Conservation (phyloP, 2,888 invertebrate species). For the Himalopsyche tibetana region DNA sequence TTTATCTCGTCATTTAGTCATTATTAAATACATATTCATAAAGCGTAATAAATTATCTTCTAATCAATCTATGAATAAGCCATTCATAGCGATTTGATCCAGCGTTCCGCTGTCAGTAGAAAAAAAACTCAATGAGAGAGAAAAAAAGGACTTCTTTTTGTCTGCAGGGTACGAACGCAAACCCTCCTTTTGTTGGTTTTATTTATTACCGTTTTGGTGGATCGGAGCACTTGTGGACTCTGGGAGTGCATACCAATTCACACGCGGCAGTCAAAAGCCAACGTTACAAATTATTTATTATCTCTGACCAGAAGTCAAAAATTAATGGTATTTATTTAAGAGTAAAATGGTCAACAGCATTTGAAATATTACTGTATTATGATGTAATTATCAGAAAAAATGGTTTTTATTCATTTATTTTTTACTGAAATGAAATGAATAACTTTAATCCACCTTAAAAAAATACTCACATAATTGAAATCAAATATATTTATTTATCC, state of each 20-base stretch:
- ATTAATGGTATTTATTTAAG: no score
- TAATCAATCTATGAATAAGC: constrained; percentile 31
- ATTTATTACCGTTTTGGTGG: constrained; percentile 8
- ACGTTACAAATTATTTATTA: neutral
- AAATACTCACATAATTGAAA: no score
- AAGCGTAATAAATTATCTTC: neutral
- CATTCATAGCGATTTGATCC: neutral
- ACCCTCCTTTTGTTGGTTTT: constrained; percentile 11
- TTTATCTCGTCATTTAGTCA: neutral
- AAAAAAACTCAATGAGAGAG: neutral
- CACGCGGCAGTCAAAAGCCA: neutral
- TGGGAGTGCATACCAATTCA: constrained; percentile 2
- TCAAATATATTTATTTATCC: no score
- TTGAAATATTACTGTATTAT: no score
- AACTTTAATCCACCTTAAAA: no score
- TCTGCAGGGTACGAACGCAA: neutral
- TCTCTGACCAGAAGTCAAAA: neutral
- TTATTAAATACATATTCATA: constrained; percentile 18
- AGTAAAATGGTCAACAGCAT: no score
- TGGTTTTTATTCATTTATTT: no score
- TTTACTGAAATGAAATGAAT: no score
- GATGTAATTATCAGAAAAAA: no score
- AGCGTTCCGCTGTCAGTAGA: neutral
- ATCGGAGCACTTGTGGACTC: neutral
- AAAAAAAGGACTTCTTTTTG: neutral